Conservation (phyloP, 1,140 invertebrate species). For the Drosophila willistoni region DNA sequence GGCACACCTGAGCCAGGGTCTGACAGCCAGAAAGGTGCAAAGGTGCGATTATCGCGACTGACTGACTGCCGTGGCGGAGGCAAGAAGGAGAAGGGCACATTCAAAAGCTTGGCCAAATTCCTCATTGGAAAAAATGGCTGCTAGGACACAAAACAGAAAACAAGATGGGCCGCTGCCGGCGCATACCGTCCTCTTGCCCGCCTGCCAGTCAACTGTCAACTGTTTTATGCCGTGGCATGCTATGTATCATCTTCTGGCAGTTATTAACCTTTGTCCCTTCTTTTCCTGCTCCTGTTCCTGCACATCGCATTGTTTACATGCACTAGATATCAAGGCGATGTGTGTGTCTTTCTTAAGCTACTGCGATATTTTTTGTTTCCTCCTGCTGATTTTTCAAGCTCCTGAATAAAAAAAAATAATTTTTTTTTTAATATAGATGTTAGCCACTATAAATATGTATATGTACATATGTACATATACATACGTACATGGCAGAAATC, state of each 20-base stretch:
- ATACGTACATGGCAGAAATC: no score
- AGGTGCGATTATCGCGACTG: constrained; percentile 76
- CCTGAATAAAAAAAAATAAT: not conserved
- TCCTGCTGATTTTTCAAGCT: constrained; percentile 52
- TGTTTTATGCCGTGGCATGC: constrained; percentile 67
- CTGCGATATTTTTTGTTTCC: not conserved
- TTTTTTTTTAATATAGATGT: not conserved
- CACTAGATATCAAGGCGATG: constrained; percentile 15
- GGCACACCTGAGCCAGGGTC: constrained; percentile 68
- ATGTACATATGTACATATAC: no score
- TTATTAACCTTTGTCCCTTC: constrained; percentile 72
- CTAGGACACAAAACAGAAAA: constrained; percentile 34
- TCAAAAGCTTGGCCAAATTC: constrained; percentile 72
- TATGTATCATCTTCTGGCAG: constrained; percentile 81
- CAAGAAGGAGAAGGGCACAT: constrained; percentile 1
- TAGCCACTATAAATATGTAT: no score
- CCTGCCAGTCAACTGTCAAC: constrained; percentile 79
- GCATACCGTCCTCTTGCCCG: constrained; percentile 3
- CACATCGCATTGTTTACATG: constrained; percentile 9
- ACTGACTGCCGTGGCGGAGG: constrained; percentile 5
- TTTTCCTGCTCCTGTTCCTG: constrained; percentile 6
- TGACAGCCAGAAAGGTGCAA: constrained; percentile 71
- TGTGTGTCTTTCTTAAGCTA: constrained; percentile 26
- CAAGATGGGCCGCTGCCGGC: constrained; percentile 9
- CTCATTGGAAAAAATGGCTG: constrained; percentile 73